Conservation (phyloP, 2,888 invertebrate species). For the Macaria notata region DNA sequence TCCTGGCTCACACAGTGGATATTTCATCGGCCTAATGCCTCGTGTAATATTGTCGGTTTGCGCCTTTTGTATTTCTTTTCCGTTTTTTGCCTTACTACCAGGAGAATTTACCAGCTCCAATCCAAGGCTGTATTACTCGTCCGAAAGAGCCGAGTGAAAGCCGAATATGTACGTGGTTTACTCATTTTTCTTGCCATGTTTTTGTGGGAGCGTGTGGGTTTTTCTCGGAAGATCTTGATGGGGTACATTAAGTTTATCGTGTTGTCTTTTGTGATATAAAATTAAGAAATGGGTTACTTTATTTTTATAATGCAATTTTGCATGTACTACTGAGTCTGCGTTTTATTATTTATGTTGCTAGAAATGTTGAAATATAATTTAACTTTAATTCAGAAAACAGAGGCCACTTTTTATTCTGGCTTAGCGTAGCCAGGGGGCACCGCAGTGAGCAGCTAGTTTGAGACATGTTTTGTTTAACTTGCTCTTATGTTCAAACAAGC, state of each 20-base stretch:
- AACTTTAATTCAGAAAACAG: too few species aligned
- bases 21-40: conserved; percentile 39
- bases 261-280: neutral
- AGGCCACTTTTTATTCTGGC: too few species aligned
- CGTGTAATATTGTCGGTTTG: conserved; percentile 50
- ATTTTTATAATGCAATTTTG: too few species aligned
- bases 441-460: too few species aligned
- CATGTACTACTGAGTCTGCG: too few species aligned
- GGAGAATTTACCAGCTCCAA: conserved; percentile 70
- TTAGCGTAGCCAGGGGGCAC: too few species aligned
- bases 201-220: conserved; percentile 25
- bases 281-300: too few species aligned
- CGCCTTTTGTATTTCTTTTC: conserved; percentile 73
- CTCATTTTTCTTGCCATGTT: conserved; percentile 40
- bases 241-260: conserved; percentile 23
- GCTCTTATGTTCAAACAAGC: too few species aligned
- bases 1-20: conserved; percentile 41
- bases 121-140: conserved; percentile 59
- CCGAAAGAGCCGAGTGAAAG: conserved; percentile 49
- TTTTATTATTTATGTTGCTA: too few species aligned
- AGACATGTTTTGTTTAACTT: too few species aligned
- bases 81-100: conserved; percentile 61
- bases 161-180: conserved; percentile 42
- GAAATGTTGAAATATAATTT: too few species aligned
- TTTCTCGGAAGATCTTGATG: conserved; percentile 31